Conservation (phyloP, 2,113 vertebrate genomes). For the Gymnogyps californianus region DNA sequence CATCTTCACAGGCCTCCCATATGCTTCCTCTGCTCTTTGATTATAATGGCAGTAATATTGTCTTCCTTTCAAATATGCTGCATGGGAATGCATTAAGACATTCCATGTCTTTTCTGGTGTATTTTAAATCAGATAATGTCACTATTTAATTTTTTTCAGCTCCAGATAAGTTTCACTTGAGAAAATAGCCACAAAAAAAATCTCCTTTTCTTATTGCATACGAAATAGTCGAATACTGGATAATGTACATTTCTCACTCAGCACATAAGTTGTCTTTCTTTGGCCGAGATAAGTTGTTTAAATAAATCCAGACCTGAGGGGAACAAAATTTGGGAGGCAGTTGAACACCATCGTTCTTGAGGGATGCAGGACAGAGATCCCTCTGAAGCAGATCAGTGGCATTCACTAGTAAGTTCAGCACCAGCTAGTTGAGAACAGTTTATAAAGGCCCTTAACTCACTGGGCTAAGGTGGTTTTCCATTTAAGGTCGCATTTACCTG, state of each 20-base stretch:
- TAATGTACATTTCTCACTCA: background rate
- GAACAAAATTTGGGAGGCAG: background rate
- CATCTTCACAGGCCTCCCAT: background rate
- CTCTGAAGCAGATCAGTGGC: fast-evolving
- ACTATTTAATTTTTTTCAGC: background rate
- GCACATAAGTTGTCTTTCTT: background rate
- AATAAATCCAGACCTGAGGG: background rate
- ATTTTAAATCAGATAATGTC: background rate
- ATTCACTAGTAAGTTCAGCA: background rate
- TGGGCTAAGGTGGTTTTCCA: background rate
- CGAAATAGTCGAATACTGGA: background rate
- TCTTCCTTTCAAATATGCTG: background rate
- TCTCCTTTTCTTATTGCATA: background rate
- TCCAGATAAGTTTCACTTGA: background rate
- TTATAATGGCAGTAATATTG: background rate
- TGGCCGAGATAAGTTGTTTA: background rate
- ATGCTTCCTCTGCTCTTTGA: background rate
- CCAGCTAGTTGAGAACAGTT: background rate
- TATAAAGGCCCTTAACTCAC: background rate
- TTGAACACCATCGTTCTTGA: background rate
- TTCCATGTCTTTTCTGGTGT: background rate
- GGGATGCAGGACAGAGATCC: background rate
- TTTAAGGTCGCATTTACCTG: background rate
- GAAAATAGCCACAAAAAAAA: background rate
- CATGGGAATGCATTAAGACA: background rate